Percentiles rank a stretch among this genome's conserved stretches.
phyloP scores from a whole-genome alignment of 2,797 vertebrate species.

The Eleutherodactylus coqui region DNA sequence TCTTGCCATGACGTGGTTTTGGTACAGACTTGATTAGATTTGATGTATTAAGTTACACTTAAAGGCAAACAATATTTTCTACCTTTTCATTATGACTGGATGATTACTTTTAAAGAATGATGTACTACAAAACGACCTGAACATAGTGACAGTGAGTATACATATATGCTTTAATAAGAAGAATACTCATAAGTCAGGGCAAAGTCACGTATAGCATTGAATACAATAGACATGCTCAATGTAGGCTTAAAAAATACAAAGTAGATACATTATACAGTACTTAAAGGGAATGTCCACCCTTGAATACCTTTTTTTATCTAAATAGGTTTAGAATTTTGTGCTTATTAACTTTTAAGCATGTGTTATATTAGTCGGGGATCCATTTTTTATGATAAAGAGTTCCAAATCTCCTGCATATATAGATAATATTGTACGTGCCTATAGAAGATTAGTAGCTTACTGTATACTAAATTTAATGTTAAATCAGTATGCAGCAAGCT shows the following conservation, averaged over 20 bases:
- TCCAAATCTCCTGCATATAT: background rate
- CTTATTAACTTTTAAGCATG: background rate
- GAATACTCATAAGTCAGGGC: background rate
- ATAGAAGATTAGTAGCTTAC: background rate
- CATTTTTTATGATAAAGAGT: background rate
- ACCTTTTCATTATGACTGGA: conserved; percentile 16
- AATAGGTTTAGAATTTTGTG: background rate
- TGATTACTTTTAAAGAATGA: conserved; percentile 20
- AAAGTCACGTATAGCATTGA: conserved; percentile 23
- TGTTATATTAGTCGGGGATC: background rate
- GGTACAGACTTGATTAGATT: conserved; percentile 45
- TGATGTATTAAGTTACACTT: conserved; percentile 29
- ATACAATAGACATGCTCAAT: conserved; percentile 4
- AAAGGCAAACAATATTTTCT: conserved; percentile 11
- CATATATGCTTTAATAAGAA: conserved; percentile 29
- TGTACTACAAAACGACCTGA: conserved; percentile 13
- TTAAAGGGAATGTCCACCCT: conserved; percentile 5
- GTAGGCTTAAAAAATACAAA: conserved; percentile 17
- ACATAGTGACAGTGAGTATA: conserved; percentile 18
- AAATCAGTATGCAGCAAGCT: background rate
- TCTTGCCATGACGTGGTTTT: conserved; percentile 41
- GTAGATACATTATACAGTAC: conserved; percentile 23
- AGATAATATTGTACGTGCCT: background rate
- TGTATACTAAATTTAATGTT: background rate
- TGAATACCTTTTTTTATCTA: background rate